Percentiles rank a stretch among this genome's conserved stretches.
Conservation (phyloP, 2,888 invertebrate species). For the Monoplex corrugatus region DNA sequence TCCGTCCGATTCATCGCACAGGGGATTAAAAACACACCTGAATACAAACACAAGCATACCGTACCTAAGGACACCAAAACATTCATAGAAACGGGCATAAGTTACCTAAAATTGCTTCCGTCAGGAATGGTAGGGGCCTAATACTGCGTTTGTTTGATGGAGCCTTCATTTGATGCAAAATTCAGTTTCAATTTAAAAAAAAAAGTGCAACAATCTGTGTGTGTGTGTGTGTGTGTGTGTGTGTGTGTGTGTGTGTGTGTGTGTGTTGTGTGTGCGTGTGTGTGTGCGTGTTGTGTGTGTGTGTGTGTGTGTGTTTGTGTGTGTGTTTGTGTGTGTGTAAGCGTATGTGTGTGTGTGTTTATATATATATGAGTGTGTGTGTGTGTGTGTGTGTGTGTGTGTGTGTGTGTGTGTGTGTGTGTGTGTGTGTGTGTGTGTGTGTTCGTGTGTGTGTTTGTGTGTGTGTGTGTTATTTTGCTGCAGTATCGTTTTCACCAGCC, state of each 20-base stretch:
- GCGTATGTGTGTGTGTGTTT: not conserved
- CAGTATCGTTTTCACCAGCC: too few relatives aligned
- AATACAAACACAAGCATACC: too few relatives aligned
- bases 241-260: not conserved
- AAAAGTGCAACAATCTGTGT: too few relatives aligned
- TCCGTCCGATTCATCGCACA: too few relatives aligned
- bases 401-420: not conserved
- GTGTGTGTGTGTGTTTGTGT: not conserved
- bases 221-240: not conserved
- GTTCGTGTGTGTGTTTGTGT: not conserved
- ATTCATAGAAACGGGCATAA: too few relatives aligned
- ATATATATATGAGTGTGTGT: not conserved
- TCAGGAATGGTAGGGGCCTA: too few relatives aligned
- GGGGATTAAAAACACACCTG: too few relatives aligned
- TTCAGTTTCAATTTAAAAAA: too few relatives aligned
- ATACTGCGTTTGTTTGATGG: too few relatives aligned
- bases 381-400: slow-evolving; percentile 3
- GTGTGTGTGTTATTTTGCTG: not conserved
- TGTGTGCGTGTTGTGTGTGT: not conserved
- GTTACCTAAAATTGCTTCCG: too few relatives aligned
- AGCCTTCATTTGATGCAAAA: too few relatives aligned
- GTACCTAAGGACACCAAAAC: too few relatives aligned
- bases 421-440: not conserved
- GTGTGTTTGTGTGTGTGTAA: not conserved
- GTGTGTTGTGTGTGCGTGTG: not conserved